Conservation (phyloP, 2,797 vertebrate genomes). For the Acridotheres tristis region DNA sequence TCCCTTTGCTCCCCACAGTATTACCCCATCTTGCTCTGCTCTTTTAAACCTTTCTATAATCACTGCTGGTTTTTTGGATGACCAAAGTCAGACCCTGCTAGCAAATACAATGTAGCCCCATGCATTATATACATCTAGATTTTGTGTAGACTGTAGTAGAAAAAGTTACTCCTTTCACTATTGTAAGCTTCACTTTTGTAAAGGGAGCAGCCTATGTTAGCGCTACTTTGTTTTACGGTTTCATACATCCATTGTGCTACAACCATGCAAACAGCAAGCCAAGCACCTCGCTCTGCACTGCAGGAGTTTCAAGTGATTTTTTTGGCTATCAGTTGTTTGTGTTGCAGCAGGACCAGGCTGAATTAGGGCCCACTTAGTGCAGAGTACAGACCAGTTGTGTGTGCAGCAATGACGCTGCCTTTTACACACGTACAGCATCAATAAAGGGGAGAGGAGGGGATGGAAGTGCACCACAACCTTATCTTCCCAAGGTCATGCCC, state of each 20-base stretch:
- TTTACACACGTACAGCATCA: accelerated
- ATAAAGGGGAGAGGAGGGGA: neutral
- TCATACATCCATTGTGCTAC: accelerated
- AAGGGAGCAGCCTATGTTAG: no score
- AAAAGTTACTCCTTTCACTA: neutral
- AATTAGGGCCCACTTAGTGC: neutral
- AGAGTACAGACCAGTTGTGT: neutral
- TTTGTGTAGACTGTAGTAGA: neutral
- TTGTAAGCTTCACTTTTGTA: neutral
- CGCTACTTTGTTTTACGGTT: accelerated
- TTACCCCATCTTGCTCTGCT: neutral
- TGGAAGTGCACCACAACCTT: accelerated
- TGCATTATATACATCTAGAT: accelerated
- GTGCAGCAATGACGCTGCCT: neutral
- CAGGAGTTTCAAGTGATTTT: neutral
- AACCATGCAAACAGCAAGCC: neutral
- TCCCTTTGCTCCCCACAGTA: neutral
- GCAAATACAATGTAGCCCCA: neutral
- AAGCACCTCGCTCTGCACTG: neutral
- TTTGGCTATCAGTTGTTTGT: neutral
- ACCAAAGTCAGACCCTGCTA: neutral
- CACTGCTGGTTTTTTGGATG: neutral
- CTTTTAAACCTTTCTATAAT: neutral
- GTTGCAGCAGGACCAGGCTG: neutral
- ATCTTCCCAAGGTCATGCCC: neutral